Percentiles rank a stretch among this genome's conserved stretches.
Conservation (phyloP, 2,888 invertebrate species). For the Seira ritae region DNA sequence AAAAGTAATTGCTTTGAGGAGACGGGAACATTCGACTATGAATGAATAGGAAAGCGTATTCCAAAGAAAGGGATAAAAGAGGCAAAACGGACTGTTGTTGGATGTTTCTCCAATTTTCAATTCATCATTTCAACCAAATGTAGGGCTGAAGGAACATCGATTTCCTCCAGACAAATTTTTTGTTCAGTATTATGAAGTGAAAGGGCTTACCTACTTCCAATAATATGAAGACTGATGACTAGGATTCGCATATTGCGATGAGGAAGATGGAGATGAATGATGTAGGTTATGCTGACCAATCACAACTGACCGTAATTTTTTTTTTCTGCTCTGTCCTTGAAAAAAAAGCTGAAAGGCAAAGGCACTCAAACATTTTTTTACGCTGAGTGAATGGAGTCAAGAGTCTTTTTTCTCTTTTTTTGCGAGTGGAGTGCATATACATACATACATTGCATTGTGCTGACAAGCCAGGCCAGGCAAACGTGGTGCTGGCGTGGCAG, state of each 20-base stretch:
- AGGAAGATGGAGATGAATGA: neutral
- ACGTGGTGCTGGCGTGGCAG: neutral
- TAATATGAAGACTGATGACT: neutral
- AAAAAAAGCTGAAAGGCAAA: neutral
- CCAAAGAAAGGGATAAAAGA: no score
- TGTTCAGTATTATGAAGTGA: no score
- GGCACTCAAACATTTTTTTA: neutral
- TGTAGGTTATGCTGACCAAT: neutral
- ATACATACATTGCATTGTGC: neutral
- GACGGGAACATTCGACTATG: no score
- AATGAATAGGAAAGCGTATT: no score
- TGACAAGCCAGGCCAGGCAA: neutral
- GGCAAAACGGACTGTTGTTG: no score
- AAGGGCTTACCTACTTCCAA: constrained; percentile 9
- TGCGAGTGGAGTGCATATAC: no score
- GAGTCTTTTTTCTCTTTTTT: neutral
- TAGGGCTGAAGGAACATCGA: no score
- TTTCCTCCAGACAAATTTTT: no score
- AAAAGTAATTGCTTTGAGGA: no score
- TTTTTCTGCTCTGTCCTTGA: neutral
- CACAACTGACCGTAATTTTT: neutral
- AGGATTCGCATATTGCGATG: no score
- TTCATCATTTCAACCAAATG: no score
- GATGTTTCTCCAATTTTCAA: no score
- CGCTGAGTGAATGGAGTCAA: neutral